Evolutionary conservation across 2,797 vertebrate genomes (phyloP), one percentile per base, ranked within the genome.

Genomic region (Helostoma temminkii): DNA sequence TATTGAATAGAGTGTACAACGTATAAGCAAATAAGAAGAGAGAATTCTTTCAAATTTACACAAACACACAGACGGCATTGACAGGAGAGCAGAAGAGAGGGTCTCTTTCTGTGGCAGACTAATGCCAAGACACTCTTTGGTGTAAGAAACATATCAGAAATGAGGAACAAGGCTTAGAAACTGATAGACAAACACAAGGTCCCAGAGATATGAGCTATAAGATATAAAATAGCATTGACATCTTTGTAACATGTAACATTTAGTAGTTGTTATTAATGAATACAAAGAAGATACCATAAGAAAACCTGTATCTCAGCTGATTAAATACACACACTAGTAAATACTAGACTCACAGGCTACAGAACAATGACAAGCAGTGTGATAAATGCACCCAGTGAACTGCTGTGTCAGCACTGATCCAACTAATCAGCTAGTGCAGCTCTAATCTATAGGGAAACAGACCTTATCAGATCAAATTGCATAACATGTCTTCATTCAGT

Each of bases 391-490:
- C 70, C 62, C 61, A 42, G 61, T 37, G 42, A 57, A 47, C 58
- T 56, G 76, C 58, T 56, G 76, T 58, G 71, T 87, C 86, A 70
- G 83, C 67, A 81, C 80, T 55, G 80, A 88, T 87, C 81, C 25
- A 36, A 50, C 68, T 82, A 66, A 82, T 83, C 58, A 65, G 74
- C 49, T 9, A 39, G 55, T 39, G 25, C 61, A 62, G 54, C 57
- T 39, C 63, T 71, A 68, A 81, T 81, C 49, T 70, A 74, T 30
- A 76, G 81, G 82, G 81, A 30, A 85, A 77, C 48, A 81, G 74
- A 80, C 83, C 49, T n/a, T n/a, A n/a, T n/a, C n/a, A n/a, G n/a
- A 54, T 66, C 73, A 73, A 66, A 22, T 71, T 68, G 72, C 42
- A 60, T 12, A 43, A 6, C 53, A 70, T 76, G 57, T 73, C 69